A percentile compares a stretch with the other conserved stretches of the same genome.
Evolutionary conservation across 2,113 vertebrate genomes (phyloP).

Genomic region (Tragelaphus imberbis): DNA sequence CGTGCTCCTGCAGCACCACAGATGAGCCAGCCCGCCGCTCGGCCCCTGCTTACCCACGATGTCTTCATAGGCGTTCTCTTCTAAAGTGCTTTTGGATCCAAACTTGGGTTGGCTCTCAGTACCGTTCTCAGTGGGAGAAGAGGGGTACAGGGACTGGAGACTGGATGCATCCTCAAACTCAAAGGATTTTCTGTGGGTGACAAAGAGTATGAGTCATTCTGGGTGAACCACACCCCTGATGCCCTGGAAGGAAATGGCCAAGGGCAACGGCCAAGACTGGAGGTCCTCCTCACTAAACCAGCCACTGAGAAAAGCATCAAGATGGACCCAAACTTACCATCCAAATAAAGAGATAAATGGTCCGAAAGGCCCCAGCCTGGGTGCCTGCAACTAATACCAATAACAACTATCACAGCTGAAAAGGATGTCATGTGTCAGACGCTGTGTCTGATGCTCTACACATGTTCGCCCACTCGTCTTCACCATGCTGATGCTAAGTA

Average conservation of each 20-base stretch:
- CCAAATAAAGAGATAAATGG: background rate
- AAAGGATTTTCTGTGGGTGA: slow-evolving; percentile 88
- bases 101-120: slow-evolving; percentile 87
- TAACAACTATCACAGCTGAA: background rate
- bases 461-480: background rate
- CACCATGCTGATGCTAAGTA: background rate
- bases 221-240: background rate
- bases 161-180: slow-evolving; percentile 93
- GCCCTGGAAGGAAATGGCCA: background rate
- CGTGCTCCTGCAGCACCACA: background rate
- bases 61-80: slow-evolving; percentile 99
- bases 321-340: background rate
- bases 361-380: background rate
- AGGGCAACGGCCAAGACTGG: background rate
- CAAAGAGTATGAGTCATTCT: slow-evolving; percentile 60
- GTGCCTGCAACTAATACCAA: background rate
- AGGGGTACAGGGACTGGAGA: slow-evolving; percentile 87
- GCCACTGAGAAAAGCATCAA: background rate
- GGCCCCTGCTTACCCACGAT: slow-evolving; percentile 90
- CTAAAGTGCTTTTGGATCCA: slow-evolving; percentile 96
- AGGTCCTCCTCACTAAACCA: background rate
- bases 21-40: background rate
- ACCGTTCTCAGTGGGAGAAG: slow-evolving; percentile 94
- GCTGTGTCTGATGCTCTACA: background rate
- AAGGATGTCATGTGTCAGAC: background rate